Percentiles rank a stretch among this genome's conserved stretches.
Conservation (phyloP, 2,888 invertebrate genomes). For the Eupithecia pulchellata region DNA sequence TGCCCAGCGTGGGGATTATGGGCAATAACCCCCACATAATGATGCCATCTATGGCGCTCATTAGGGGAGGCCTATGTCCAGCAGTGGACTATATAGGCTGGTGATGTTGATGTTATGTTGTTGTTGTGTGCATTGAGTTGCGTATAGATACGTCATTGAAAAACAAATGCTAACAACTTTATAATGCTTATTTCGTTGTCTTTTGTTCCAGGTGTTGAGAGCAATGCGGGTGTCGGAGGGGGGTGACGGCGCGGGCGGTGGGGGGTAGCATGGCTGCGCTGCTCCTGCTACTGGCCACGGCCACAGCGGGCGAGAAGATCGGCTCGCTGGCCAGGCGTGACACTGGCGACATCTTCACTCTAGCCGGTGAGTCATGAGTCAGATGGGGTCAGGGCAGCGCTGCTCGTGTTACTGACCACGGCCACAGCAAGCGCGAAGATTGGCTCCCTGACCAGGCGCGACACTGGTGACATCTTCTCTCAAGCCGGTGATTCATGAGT, state of each 20-base stretch:
- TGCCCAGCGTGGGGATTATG: too few species aligned
- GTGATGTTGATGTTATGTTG: too few species aligned
- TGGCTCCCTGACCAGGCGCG: background rate
- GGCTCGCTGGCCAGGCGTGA: slow-evolving; percentile 76
- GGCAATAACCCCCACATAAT: too few species aligned
- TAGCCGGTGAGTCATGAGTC: slow-evolving; percentile 54
- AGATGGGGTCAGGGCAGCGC: background rate
- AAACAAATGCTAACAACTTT: background rate
- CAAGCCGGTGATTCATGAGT: background rate
- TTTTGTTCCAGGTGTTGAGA: slow-evolving; percentile 54
- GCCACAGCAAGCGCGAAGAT: background rate
- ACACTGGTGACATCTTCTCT: background rate
- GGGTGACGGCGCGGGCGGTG: slow-evolving; percentile 64
- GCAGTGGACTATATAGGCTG: too few species aligned
- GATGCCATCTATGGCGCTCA: too few species aligned
- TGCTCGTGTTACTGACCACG: background rate
- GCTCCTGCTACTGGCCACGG: slow-evolving; percentile 69
- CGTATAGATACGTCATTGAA: background rate
- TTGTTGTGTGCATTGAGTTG: too few species aligned
- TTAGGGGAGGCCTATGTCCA: too few species aligned
- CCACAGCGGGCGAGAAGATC: slow-evolving; percentile 68
- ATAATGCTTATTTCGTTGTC: background rate
- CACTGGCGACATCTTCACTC: slow-evolving; percentile 76
- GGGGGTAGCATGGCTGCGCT: slow-evolving; percentile 78
- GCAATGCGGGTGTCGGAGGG: slow-evolving; percentile 65